Conservation (phyloP, 1,140 invertebrate genomes). For the Hydropsyche tenuis region DNA sequence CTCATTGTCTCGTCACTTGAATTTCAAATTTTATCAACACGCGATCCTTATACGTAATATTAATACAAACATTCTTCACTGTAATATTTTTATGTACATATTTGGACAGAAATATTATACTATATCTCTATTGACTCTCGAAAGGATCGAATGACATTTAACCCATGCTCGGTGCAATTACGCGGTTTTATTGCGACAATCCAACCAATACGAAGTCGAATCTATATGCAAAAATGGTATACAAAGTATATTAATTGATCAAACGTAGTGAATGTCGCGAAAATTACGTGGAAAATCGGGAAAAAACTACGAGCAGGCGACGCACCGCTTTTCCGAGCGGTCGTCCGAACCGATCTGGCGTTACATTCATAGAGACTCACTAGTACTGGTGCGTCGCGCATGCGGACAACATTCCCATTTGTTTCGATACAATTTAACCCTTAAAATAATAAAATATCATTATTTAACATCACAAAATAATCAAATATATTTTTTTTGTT, state of each 20-base stretch:
- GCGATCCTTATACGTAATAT: too few species aligned
- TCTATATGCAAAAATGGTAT: too few species aligned
- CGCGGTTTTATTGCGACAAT: not conserved
- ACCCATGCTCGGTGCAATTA: not conserved
- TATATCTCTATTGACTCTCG: too few species aligned
- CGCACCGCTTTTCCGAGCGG: slow-evolving; percentile 18
- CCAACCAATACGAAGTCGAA: not conserved
- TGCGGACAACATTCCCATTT: not conserved
- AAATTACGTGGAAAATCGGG: slow-evolving; percentile 8
- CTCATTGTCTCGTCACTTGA: slow-evolving; percentile 9
- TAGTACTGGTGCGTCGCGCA: not conserved
- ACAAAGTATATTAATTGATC: too few species aligned
- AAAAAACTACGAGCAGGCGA: slow-evolving; percentile 7
- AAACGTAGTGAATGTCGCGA: not conserved
- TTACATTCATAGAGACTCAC: slow-evolving; percentile 16
- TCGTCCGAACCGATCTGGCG: slow-evolving; percentile 10
- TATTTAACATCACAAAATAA: not conserved
- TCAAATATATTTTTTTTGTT: not conserved
- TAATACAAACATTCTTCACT: too few species aligned
- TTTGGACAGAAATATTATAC: too few species aligned
- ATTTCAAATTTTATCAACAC: not conserved
- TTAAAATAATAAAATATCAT: not conserved
- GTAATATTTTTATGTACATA: too few species aligned
- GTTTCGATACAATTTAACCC: not conserved
- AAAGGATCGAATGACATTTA: slow-evolving; percentile 5